Percentiles rank a stretch among this genome's conserved stretches.
Conservation (phyloP, 2,797 vertebrate genomes). For the Platyrinchus mystaceus region DNA sequence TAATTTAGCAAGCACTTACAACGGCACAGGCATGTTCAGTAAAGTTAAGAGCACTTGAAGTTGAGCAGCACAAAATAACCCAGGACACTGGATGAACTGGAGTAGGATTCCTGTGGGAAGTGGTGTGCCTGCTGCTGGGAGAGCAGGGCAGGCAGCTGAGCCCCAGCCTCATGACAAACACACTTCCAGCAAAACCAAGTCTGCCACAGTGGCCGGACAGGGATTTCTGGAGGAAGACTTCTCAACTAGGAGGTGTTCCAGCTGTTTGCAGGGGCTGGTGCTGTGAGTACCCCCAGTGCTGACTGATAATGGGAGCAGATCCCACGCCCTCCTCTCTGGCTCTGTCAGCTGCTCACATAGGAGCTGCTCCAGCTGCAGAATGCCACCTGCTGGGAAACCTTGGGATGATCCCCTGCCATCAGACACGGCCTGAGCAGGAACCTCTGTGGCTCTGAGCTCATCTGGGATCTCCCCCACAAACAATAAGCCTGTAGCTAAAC, state of each 20-base stretch:
- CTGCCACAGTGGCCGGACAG: not conserved
- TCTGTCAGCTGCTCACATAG: not conserved
- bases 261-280: not conserved
- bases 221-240: not conserved
- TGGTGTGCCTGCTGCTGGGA: not conserved
- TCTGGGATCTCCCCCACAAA: not conserved
- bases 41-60: slow-evolving; percentile 46
- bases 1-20: slow-evolving; percentile 46
- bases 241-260: not conserved
- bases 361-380: not conserved
- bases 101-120: not conserved
- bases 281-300: not conserved
- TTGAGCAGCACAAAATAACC: slow-evolving; percentile 25
- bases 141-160: not conserved
- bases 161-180: not conserved
- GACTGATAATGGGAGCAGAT: not conserved
- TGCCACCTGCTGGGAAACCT: not conserved
- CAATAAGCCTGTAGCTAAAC: not conserved
- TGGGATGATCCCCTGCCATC: not conserved
- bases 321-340: not conserved
- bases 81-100: not conserved
- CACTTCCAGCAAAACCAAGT: not conserved
- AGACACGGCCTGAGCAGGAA: not conserved
- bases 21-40: not conserved
- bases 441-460: not conserved